Conservation (phyloP, 2,888 invertebrate species). For the Mechanitis messenoides region DNA sequence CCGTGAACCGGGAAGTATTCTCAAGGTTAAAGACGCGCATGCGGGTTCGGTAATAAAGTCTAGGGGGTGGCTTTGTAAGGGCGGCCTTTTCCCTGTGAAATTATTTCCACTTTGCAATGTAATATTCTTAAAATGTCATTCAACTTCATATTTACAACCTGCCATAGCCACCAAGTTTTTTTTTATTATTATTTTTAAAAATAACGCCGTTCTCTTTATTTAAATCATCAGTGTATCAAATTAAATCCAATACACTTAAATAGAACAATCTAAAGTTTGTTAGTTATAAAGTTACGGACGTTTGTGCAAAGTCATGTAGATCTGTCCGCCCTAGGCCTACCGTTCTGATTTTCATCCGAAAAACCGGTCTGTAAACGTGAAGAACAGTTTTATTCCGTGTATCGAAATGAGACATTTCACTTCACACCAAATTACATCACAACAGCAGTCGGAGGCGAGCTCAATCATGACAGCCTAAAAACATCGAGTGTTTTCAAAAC, state of each 20-base stretch:
- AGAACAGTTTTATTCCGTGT: conserved; percentile 26
- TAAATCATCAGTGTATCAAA: too few species aligned
- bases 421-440: not conserved
- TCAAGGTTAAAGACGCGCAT: conserved; percentile 62
- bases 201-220: too few species aligned
- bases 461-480: conserved; percentile 6
- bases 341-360: conserved; percentile 47
- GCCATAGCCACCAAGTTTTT: too few species aligned
- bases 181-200: too few species aligned
- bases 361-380: conserved; percentile 34
- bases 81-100: not conserved
- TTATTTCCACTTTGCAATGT: not conserved
- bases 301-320: conserved; percentile 27
- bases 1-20: conserved; percentile 69
- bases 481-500: conserved; percentile 13
- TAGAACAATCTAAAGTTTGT: not conserved
- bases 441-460: not conserved
- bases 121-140: not conserved
- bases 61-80: conserved; percentile 44
- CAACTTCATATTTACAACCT: too few species aligned
- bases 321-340: conserved; percentile 26
- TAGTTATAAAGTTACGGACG: conserved; percentile 13
- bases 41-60: conserved; percentile 39
- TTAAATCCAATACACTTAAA: not conserved
- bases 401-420: conserved; percentile 14